Percentiles rank a stretch among this genome's conserved stretches.
These are phyloP conservation scores for Coilia nasus DNA, from an alignment of 2,797 vertebrate genomes.

Conservation along the genomic window DNA sequence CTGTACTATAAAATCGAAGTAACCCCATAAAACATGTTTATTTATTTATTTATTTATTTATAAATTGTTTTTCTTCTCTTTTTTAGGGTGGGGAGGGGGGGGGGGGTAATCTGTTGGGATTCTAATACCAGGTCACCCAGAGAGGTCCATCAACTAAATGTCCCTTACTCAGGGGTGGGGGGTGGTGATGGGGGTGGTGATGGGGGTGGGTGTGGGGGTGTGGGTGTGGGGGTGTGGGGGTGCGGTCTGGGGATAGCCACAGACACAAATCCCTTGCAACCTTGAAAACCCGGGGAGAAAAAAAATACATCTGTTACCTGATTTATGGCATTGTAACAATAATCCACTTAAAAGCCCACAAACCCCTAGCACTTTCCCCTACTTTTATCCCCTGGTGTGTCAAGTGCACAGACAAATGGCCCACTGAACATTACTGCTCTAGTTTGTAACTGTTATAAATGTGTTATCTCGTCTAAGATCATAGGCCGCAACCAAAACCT, in stretches of 20 bases:
- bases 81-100: not conserved
- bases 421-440: slow-evolving; percentile 17
- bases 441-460: slow-evolving; percentile 16
- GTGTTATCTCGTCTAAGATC: slow-evolving; percentile 1
- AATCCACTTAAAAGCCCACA: slow-evolving; percentile 25
- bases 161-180: no score
- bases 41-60: not conserved
- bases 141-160: slow-evolving; percentile 19
- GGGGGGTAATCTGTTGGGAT: not conserved
- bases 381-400: slow-evolving; percentile 9
- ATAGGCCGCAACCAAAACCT: not conserved
- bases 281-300: not conserved
- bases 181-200: no score
- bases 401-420: slow-evolving; percentile 13
- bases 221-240: no score
- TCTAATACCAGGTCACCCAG: not conserved
- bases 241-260: not conserved
- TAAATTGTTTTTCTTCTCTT: no score
- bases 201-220: no score
- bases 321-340: slow-evolving; percentile 25
- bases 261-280: not conserved
- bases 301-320: not conserved
- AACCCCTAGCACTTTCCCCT: not conserved
- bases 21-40: slow-evolving; percentile 1
- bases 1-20: not conserved